Conservation (phyloP, 2,888 invertebrate species). For the Pharmacophagus antenor region DNA sequence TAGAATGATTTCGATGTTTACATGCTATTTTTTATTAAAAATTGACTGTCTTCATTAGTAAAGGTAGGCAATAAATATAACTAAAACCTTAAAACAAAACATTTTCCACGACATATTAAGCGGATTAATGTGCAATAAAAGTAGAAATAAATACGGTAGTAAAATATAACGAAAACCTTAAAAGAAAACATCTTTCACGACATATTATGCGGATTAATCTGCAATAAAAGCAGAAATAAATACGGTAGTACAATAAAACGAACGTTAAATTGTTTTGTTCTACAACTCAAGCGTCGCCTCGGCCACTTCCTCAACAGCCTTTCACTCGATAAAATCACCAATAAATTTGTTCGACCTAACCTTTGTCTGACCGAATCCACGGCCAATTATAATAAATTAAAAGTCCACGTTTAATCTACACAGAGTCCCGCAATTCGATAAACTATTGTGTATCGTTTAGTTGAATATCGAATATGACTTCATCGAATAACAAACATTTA, state of each 20-base stretch:
- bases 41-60: no score
- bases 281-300: conserved; percentile 10
- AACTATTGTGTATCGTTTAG: conserved; percentile 34
- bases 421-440: conserved; percentile 25
- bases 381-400: conserved; percentile 25
- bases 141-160: no score
- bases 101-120: no score
- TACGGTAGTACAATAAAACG: conserved; percentile 5
- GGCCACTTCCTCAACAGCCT: conserved; percentile 17
- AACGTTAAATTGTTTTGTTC: conserved; percentile 18
- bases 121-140: no score
- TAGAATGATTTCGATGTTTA: no score
- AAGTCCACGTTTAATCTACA: conserved; percentile 24
- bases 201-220: no score
- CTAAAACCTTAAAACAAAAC: no score
- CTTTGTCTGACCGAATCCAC: conserved; percentile 24
- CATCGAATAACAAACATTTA: conserved; percentile 51
- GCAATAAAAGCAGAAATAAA: no score
- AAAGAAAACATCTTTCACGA: no score
- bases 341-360: conserved; percentile 24
- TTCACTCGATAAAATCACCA: conserved; percentile 26
- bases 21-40: no score
- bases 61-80: no score
- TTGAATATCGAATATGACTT: conserved; percentile 53
- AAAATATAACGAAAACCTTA: no score